phyloP scores from a whole-genome alignment of 2,113 vertebrate genomes.

The Pygoscelis adeliae region DNA sequence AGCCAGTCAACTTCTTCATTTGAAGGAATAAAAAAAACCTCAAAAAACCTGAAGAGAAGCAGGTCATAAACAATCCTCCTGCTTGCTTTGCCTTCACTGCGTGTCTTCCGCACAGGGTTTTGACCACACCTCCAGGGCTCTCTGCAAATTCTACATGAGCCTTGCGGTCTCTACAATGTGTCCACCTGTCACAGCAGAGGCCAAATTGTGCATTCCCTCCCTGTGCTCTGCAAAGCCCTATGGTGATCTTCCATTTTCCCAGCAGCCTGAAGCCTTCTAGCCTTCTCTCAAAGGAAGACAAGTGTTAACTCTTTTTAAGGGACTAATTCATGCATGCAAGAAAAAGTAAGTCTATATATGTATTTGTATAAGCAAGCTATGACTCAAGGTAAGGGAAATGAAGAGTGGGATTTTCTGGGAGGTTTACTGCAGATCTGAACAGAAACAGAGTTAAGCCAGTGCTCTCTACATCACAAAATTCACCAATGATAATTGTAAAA shows the following conservation, averaged over 20 bases:
- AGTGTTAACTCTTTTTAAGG: neutral
- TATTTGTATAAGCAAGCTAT: neutral
- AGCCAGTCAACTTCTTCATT: neutral
- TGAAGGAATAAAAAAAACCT: neutral
- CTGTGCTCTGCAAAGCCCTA: fast-evolving
- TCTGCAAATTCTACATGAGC: neutral
- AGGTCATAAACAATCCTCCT: neutral
- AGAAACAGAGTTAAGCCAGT: neutral
- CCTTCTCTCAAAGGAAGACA: neutral
- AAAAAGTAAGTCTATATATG: neutral
- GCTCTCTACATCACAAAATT: neutral
- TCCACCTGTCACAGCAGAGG: neutral
- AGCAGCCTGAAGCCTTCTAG: neutral
- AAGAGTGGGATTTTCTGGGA: neutral
- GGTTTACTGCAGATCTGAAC: neutral
- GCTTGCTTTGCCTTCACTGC: neutral
- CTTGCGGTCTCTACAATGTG: neutral
- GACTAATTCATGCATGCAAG: neutral
- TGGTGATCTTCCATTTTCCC: neutral
- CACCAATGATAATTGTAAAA: neutral
- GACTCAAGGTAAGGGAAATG: neutral
- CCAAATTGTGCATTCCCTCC: neutral
- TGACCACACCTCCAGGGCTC: neutral
- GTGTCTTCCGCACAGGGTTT: neutral
- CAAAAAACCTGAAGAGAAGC: neutral